Evolutionary conservation across 1,140 invertebrate species (phyloP).

Genomic region (Philotrypesis tridentata): DNA sequence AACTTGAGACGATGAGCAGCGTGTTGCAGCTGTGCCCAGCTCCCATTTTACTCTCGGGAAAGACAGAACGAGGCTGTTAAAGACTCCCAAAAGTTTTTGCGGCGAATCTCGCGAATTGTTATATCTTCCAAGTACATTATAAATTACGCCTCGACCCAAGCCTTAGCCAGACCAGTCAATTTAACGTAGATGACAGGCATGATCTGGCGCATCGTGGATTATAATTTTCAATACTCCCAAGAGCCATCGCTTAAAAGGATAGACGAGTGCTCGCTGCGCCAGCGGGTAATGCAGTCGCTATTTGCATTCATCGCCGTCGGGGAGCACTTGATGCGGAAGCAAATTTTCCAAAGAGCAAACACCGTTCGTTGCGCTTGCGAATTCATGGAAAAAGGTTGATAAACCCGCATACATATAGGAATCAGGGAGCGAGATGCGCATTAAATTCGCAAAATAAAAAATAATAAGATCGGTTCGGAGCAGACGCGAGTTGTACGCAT

Average conservation of each 20-base stretch:
- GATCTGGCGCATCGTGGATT: not conserved
- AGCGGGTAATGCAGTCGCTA: not conserved
- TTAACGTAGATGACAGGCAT: not conserved
- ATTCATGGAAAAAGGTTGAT: not conserved
- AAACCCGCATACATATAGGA: not conserved
- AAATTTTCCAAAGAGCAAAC: too few species aligned
- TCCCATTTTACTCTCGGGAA: not conserved
- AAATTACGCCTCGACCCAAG: too few species aligned
- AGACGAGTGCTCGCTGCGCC: too few species aligned
- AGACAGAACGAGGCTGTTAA: not conserved
- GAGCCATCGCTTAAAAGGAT: not conserved
- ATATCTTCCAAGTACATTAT: not conserved
- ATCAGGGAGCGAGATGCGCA: too few species aligned
- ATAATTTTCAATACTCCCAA: not conserved
- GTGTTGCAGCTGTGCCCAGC: not conserved
- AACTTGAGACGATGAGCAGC: conserved; percentile 2
- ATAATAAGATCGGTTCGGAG: too few species aligned
- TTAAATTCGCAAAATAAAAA: too few species aligned
- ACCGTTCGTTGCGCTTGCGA: too few species aligned
- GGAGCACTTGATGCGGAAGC: not conserved
- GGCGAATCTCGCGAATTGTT: not conserved
- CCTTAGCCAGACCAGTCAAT: too few species aligned
- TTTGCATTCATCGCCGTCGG: not conserved
- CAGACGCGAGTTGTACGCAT: too few species aligned
- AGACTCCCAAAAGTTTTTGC: not conserved